These are phyloP conservation scores for Epinotia bilunana DNA, from an alignment of 2,888 invertebrate species.

Conservation along the genomic window DNA sequence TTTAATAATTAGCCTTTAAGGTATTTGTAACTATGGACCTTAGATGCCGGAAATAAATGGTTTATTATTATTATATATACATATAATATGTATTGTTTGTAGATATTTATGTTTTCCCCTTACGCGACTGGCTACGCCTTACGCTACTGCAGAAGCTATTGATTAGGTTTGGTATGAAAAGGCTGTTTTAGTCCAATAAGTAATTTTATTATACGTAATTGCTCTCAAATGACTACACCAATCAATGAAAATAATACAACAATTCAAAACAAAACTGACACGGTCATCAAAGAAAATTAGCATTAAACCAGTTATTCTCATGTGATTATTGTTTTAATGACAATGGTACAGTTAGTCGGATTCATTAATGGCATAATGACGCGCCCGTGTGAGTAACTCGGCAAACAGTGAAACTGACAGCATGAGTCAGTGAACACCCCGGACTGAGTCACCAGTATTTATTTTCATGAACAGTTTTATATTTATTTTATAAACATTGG, in stretches of 20 bases:
- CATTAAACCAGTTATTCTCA: constrained; percentile 27
- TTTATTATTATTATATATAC: no score
- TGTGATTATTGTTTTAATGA: constrained; percentile 33
- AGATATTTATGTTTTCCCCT: no score
- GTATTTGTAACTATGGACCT: no score
- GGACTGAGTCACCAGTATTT: constrained; percentile 38
- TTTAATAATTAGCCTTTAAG: no score
- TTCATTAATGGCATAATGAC: constrained; percentile 42
- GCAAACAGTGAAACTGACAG: constrained; percentile 35
- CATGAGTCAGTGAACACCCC: constrained; percentile 31
- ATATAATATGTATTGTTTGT: no score
- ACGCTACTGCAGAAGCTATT: no score
- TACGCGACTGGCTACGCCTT: no score
- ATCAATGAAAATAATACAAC: neutral
- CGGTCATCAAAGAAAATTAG: constrained; percentile 18
- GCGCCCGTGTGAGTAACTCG: constrained; percentile 33
- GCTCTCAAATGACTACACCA: no score
- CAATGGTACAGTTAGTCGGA: constrained; percentile 37
- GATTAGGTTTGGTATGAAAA: no score
- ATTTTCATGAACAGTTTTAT: constrained; percentile 34
- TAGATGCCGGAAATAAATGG: no score
- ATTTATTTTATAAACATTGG: constrained; percentile 18
- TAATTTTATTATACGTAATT: no score
- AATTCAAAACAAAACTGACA: constrained; percentile 2
- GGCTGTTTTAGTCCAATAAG: no score